Conservation (phyloP, 1,140 invertebrate genomes). For the Leptoteleia sp. region DNA sequence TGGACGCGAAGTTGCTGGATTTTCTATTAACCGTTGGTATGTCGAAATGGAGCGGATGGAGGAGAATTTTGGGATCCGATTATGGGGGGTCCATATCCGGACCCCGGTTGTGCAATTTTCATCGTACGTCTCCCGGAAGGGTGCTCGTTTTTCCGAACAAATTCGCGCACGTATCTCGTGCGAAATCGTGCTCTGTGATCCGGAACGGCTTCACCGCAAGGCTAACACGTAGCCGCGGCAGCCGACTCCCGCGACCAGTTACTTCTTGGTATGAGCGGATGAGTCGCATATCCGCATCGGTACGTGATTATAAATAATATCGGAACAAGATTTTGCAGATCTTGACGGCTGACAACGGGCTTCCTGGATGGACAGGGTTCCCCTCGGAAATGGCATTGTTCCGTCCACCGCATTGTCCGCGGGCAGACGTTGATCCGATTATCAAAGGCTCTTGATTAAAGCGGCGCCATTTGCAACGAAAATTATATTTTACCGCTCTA, state of each 20-base stretch:
- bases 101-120: not conserved
- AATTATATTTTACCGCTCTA: conserved; percentile 25
- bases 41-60: not conserved
- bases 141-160: conserved; percentile 30
- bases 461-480: conserved; percentile 35
- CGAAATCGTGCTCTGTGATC: conserved; percentile 62
- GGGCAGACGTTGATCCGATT: conserved; percentile 44
- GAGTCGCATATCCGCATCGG: conserved; percentile 63
- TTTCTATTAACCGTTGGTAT: not conserved
- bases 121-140: conserved; percentile 29
- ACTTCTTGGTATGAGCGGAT: conserved; percentile 37
- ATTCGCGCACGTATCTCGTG: conserved; percentile 44
- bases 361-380: conserved; percentile 26
- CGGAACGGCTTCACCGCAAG: conserved; percentile 63
- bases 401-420: conserved; percentile 34
- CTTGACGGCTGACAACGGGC: conserved; percentile 19
- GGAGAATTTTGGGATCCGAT: no score
- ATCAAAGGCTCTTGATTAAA: conserved; percentile 44
- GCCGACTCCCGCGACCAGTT: conserved; percentile 33
- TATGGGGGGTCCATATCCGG: conserved; percentile 20
- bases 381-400: conserved; percentile 44
- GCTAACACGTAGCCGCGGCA: conserved; percentile 44
- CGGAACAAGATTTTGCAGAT: conserved; percentile 13
- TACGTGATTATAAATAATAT: conserved; percentile 41
- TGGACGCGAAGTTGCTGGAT: not conserved